phyloP scores from a whole-genome alignment of 2,888 invertebrate genomes.

The Eupithecia insigniata region DNA sequence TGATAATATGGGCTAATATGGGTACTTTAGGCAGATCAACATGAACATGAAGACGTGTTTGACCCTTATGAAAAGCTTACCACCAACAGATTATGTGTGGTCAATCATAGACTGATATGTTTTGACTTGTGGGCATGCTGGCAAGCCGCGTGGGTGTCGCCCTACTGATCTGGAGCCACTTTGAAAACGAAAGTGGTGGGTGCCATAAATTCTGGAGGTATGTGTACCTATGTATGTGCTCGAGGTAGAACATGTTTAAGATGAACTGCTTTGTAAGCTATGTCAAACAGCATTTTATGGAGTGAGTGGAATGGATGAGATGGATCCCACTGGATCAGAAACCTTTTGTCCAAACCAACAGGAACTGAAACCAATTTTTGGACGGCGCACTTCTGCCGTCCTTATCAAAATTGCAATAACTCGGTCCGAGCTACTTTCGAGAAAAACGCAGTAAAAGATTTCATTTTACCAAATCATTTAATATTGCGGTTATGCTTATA shows the following conservation, averaged over 20 bases:
- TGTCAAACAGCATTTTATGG: not conserved
- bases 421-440: too few species aligned
- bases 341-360: not conserved
- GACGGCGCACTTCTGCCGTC: too few species aligned
- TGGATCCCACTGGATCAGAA: not conserved
- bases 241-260: slow-evolving; percentile 2
- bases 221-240: slow-evolving; percentile 33
- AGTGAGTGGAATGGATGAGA: not conserved
- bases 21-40: not conserved
- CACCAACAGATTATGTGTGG: slow-evolving; percentile 58
- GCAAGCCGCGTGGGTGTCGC: slow-evolving; percentile 56
- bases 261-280: not conserved
- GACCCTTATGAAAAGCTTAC: not conserved
- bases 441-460: too few species aligned
- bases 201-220: slow-evolving; percentile 44
- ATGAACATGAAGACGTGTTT: not conserved
- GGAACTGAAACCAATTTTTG: not conserved
- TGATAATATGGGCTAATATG: too few species aligned
- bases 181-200: slow-evolving; percentile 53
- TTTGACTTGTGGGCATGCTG: slow-evolving; percentile 52
- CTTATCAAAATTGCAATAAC: too few species aligned
- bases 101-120: slow-evolving; percentile 59
- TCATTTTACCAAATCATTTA: too few species aligned
- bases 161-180: slow-evolving; percentile 44
- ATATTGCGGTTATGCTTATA: too few species aligned